Evolutionary conservation across 2,888 invertebrate genomes (phyloP).

Genomic region (Apodemia mormo): DNA sequence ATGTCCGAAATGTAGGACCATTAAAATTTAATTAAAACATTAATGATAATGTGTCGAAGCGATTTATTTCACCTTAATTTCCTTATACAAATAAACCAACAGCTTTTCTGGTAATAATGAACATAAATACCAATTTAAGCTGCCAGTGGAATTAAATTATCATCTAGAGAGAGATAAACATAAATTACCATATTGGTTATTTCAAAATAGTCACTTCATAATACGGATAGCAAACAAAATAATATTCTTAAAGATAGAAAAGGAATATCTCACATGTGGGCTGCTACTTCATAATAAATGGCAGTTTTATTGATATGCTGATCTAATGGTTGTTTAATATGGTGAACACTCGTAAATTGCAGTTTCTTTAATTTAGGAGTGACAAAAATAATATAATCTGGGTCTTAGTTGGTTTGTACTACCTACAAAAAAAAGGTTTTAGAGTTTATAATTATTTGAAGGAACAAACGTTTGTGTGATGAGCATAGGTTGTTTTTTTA

Average conservation of each 20-base stretch:
- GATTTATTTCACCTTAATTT: constrained; percentile 25
- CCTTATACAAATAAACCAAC: constrained; percentile 26
- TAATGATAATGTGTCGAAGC: constrained; percentile 24
- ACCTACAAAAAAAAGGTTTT: too few species aligned
- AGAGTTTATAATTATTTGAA: too few species aligned
- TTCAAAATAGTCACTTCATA: constrained; percentile 20
- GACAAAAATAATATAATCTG: not conserved
- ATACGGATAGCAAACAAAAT: constrained; percentile 10
- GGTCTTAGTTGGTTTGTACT: too few species aligned
- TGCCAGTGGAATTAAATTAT: constrained; percentile 23
- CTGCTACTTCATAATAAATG: not conserved
- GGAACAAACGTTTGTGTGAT: too few species aligned
- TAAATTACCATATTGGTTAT: constrained; percentile 64
- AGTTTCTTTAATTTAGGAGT: not conserved
- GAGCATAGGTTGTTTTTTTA: too few species aligned
- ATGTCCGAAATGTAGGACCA: constrained; percentile 3
- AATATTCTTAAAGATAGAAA: not conserved
- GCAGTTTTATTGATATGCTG: not conserved
- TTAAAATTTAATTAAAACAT: constrained; percentile 25
- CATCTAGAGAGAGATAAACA: constrained; percentile 45
- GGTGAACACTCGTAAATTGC: not conserved
- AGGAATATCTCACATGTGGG: not conserved
- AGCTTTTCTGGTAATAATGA: constrained; percentile 26
- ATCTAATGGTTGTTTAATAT: not conserved
- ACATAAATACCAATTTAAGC: constrained; percentile 26